phyloP scores from a whole-genome alignment of 2,888 invertebrate species.

The Steinernema carpocapsae region DNA sequence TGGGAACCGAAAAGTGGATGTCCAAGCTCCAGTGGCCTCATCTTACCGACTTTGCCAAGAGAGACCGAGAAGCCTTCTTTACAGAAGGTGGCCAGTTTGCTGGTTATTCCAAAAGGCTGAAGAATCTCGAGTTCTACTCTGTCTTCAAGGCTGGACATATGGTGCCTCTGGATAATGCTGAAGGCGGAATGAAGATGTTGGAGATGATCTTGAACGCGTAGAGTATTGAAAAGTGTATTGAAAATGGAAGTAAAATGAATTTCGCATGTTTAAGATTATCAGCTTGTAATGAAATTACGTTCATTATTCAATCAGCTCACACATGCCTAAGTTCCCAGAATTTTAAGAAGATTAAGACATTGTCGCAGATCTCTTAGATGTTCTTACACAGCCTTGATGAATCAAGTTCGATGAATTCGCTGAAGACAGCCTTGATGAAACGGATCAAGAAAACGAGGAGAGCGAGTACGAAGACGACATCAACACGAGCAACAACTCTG shows the following conservation, averaged over 20 bases:
- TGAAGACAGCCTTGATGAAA: too few relatives aligned
- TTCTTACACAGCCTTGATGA: too few relatives aligned
- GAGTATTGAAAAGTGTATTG: too few relatives aligned
- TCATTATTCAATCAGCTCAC: too few relatives aligned
- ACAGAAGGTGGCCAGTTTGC: conserved; percentile 42
- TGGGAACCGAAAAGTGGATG: conserved; percentile 23
- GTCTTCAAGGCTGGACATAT: conserved; percentile 82
- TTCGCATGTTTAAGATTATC: too few relatives aligned
- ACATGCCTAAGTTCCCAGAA: not conserved
- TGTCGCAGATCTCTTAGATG: conserved; percentile 73
- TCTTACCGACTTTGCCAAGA: not conserved
- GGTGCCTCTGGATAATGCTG: conserved; percentile 56
- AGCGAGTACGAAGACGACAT: too few relatives aligned
- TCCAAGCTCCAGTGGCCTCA: not conserved
- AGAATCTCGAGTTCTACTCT: conserved; percentile 80
- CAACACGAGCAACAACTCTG: too few relatives aligned
- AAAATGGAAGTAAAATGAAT: too few relatives aligned
- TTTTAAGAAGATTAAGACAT: not conserved
- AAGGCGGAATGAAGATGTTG: not conserved
- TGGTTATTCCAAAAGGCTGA: conserved; percentile 69
- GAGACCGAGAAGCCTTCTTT: not conserved
- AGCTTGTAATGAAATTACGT: too few relatives aligned
- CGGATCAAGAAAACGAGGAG: too few relatives aligned
- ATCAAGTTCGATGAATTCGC: too few relatives aligned
- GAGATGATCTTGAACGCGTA: not conserved